Evolutionary conservation across 2,113 vertebrate species (phyloP), one percentile per base, ranked within the genome.

Genomic region (Pipra filicauda): DNA sequence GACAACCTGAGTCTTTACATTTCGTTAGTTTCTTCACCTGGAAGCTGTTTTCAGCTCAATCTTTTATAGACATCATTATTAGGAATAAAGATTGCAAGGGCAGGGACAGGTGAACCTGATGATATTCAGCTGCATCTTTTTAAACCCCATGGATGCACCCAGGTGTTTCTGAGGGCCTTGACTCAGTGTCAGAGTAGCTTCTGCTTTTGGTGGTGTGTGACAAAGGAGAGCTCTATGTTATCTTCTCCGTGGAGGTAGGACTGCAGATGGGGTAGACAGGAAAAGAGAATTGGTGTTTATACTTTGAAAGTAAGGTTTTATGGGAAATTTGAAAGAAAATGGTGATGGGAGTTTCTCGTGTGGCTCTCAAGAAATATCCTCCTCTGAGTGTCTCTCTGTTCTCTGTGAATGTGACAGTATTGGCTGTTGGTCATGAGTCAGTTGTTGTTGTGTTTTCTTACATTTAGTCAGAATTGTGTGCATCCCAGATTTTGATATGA

Each of bases 11-110:
- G 30, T 58, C 72, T 89, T 70, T 73, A 28, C 27, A 54, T 69
- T 85, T 89, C n/a, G 75, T 74, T 30, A 48, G 16, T 59, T 85
- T 52, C 71, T 67, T 72, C 73, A 96, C 77, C 94, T 88, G 22
- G 77, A 67, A 79, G 59, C 72, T 88, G 28, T 66, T 70, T 57
- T 23, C 52, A 91, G 74, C 73, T 78, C 26, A 35, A 4, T 41
- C n/a, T 65, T 59, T 78, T 37, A 26, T 22, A 43, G 44, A 44
- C 3, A 54, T 33, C 21, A 8, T 86, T 62, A 44, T 35, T 88
- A 92, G 13, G 51, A 51, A 2, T 48, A 84, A 51, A 61, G 37
- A 37, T 5, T 15, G 21, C 21, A 21, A 62, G 89, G 59, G 35
- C 64, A 88, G 44, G 43, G 5, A 31, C 24, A 46, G 18, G 23